Conservation (phyloP, 2,113 vertebrate genomes). For the Microcebus jonahi region DNA sequence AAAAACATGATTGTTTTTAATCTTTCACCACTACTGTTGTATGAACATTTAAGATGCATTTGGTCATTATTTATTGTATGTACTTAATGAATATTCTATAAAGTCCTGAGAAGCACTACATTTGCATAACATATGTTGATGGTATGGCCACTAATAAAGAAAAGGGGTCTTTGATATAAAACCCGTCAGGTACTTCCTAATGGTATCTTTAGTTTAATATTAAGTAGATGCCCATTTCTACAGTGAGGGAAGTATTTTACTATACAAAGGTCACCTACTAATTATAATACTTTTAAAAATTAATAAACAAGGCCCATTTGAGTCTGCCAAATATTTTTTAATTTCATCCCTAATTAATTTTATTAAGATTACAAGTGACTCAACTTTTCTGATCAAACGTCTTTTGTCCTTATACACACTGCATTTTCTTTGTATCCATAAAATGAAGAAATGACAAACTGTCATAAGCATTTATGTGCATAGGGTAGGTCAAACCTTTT, state of each 20-base stretch:
- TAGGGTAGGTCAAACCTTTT: not conserved
- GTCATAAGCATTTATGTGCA: not conserved
- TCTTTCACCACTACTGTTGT: not conserved
- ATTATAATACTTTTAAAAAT: not conserved
- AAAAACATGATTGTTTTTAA: conserved; percentile 41
- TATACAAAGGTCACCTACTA: not conserved
- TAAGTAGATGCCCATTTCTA: conserved; percentile 1
- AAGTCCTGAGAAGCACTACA: not conserved
- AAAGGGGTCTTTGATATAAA: conserved; percentile 13
- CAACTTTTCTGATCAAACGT: not conserved
- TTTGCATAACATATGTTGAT: conserved; percentile 55
- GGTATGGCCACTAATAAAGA: not conserved
- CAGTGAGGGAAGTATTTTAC: not conserved
- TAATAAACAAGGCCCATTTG: not conserved
- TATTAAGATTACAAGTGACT: not conserved
- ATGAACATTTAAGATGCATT: conserved; percentile 35
- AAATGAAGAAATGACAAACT: not conserved
- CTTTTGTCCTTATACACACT: not conserved
- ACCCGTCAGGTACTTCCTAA: not conserved
- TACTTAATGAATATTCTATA: conserved; percentile 63
- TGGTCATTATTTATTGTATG: conserved; percentile 39
- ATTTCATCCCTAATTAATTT: not conserved
- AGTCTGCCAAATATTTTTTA: not conserved
- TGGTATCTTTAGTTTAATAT: not conserved
- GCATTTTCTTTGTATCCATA: not conserved